Evolutionary conservation across 2,797 vertebrate genomes (phyloP).

Genomic region (Cheirogaleus major): DNA sequence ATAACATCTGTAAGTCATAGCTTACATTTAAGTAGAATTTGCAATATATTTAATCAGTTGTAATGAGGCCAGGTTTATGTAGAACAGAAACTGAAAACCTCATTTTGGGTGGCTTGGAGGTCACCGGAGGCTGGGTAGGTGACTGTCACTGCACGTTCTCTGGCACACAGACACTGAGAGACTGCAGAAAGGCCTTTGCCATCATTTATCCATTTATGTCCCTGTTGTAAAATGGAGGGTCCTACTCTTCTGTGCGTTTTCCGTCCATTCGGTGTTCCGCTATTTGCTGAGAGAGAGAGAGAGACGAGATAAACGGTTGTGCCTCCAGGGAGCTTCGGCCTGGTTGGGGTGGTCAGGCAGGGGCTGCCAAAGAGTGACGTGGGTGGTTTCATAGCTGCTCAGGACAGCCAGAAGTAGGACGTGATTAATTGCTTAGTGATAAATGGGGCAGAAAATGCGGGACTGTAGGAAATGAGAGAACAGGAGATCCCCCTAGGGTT

Average conservation of each 20-base stretch:
- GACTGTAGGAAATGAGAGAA: background rate
- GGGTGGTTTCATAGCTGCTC: background rate
- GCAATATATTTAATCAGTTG: background rate
- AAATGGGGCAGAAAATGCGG: constrained; percentile 62
- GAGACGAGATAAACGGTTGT: fast-evolving
- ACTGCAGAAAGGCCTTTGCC: background rate
- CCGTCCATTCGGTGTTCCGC: background rate
- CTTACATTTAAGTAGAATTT: background rate
- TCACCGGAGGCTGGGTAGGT: background rate
- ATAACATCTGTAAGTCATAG: background rate
- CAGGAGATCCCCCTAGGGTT: background rate
- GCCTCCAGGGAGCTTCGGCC: background rate
- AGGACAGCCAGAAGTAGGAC: constrained; percentile 45
- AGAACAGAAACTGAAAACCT: background rate
- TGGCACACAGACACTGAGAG: background rate
- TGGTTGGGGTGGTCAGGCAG: background rate
- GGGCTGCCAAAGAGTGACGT: background rate
- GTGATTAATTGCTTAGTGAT: constrained; percentile 52
- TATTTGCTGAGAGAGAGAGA: background rate
- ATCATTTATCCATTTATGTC: background rate
- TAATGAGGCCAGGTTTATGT: constrained; percentile 16
- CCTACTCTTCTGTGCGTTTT: background rate
- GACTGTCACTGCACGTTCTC: background rate
- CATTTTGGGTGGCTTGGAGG: background rate
- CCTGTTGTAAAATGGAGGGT: too few species aligned